A percentile compares a stretch with the other conserved stretches of the same genome.
phyloP scores from a whole-genome alignment of 2,797 vertebrate genomes.

The Coendou prehensilis region DNA sequence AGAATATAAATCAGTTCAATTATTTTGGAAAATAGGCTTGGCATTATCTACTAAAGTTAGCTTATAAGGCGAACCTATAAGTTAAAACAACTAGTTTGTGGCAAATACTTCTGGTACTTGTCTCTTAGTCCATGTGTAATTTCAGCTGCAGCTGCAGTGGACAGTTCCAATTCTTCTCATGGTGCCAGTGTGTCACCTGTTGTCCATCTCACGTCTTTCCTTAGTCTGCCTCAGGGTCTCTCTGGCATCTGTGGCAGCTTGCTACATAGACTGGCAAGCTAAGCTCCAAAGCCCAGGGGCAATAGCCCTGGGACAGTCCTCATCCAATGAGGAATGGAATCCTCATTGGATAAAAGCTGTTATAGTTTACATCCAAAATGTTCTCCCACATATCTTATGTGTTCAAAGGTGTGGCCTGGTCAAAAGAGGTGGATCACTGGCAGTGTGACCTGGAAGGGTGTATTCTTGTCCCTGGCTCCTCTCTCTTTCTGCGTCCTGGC shows the following conservation, averaged over 20 bases:
- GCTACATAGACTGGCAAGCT: neutral
- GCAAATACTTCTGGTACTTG: neutral
- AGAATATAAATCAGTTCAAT: neutral
- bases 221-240: neutral
- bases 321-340: neutral
- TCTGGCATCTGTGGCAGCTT: neutral
- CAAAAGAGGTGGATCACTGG: neutral
- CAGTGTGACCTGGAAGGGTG: neutral
- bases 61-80: conserved; percentile 19
- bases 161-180: neutral
- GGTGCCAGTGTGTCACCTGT: neutral
- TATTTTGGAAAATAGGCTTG: conserved; percentile 35
- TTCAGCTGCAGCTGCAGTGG: neutral
- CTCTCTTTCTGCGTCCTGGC: neutral
- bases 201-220: neutral
- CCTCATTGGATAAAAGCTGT: neutral
- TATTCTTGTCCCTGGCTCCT: neutral
- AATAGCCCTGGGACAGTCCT: neutral
- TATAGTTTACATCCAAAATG: neutral
- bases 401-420: neutral
- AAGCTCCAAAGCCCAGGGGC: neutral
- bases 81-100: neutral
- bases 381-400: neutral
- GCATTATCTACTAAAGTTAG: neutral
- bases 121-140: conserved; percentile 1